A percentile compares a stretch with the other conserved stretches of the same genome.
Evolutionary conservation across 2,888 invertebrate species (phyloP).

Genomic region (Lordiphosa fenestrarum): DNA sequence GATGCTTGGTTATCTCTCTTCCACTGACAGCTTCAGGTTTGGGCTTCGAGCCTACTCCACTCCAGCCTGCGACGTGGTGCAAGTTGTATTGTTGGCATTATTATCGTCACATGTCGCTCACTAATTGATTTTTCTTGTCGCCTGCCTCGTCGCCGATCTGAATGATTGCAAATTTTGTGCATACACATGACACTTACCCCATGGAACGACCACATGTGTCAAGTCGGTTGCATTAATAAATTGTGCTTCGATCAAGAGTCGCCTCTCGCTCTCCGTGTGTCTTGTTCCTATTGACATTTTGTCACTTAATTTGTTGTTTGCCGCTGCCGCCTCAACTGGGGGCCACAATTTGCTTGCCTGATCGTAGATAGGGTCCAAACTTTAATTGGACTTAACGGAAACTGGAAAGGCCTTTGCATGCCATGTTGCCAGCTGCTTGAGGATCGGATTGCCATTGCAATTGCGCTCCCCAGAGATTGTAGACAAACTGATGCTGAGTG

Average conservation of each 20-base stretch:
- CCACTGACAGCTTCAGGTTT: slow-evolving; percentile 30
- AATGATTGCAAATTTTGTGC: slow-evolving; percentile 73
- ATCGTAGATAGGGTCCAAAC: slow-evolving; percentile 61
- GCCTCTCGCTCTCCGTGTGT: slow-evolving; percentile 10
- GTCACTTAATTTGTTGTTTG: slow-evolving; percentile 71
- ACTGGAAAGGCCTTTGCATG: slow-evolving; percentile 53
- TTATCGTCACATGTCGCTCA: slow-evolving; percentile 81
- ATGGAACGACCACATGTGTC: slow-evolving; percentile 70
- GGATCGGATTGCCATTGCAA: background rate
- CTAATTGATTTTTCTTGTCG: slow-evolving; percentile 81
- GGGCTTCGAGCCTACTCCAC: slow-evolving; percentile 11
- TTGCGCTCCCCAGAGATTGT: slow-evolving; percentile 11
- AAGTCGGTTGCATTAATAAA: slow-evolving; percentile 70
- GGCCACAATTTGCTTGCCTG: slow-evolving; percentile 50
- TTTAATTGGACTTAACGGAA: slow-evolving; percentile 72
- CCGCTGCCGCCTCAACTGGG: slow-evolving; percentile 34
- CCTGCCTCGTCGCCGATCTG: slow-evolving; percentile 72
- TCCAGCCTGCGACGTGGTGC: slow-evolving; percentile 38
- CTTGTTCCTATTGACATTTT: slow-evolving; percentile 72
- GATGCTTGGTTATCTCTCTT: slow-evolving; percentile 22
- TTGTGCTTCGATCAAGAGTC: slow-evolving; percentile 51
- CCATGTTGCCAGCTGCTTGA: slow-evolving; percentile 43
- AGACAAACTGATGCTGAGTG: slow-evolving; percentile 37
- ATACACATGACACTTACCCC: slow-evolving; percentile 64
- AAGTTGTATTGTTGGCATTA: slow-evolving; percentile 77